phyloP scores from a whole-genome alignment of 2,888 invertebrate genomes.

The Spialia ferax region DNA sequence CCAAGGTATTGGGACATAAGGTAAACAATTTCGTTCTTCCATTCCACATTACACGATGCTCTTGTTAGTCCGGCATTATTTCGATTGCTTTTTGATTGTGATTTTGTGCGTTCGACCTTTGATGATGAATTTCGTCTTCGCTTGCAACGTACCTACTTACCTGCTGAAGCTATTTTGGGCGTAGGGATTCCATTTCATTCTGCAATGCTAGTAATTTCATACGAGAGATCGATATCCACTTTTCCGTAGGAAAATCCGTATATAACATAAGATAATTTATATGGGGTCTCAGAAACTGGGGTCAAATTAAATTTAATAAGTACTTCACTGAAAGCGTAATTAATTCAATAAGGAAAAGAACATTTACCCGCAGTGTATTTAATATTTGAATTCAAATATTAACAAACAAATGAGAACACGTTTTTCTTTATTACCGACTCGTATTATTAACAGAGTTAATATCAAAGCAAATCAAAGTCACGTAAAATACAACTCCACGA shows the following conservation, averaged over 20 bases:
- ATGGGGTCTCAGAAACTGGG: too few relatives aligned
- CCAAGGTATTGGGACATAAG: slow-evolving; percentile 23
- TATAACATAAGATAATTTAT: too few relatives aligned
- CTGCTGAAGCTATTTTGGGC: background rate
- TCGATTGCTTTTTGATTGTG: slow-evolving; percentile 34
- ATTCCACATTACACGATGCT: slow-evolving; percentile 28
- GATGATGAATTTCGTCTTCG: background rate
- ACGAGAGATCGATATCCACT: too few relatives aligned
- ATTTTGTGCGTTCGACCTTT: slow-evolving; percentile 21
- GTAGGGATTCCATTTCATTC: background rate
- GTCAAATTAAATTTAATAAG: too few relatives aligned
- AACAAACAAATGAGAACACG: background rate
- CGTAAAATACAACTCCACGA: background rate
- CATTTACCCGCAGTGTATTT: too few relatives aligned
- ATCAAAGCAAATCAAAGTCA: background rate
- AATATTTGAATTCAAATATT: too few relatives aligned
- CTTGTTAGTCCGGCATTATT: slow-evolving; percentile 28
- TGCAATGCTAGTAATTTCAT: background rate
- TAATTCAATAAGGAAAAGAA: too few relatives aligned
- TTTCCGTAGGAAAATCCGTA: too few relatives aligned
- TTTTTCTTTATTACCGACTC: too few relatives aligned
- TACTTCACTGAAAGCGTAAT: too few relatives aligned
- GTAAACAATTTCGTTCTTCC: slow-evolving; percentile 34
- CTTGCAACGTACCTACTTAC: background rate
- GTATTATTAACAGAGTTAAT: background rate